Conservation (phyloP, 2,113 vertebrate species). For the Thamnophis sirtalis region DNA sequence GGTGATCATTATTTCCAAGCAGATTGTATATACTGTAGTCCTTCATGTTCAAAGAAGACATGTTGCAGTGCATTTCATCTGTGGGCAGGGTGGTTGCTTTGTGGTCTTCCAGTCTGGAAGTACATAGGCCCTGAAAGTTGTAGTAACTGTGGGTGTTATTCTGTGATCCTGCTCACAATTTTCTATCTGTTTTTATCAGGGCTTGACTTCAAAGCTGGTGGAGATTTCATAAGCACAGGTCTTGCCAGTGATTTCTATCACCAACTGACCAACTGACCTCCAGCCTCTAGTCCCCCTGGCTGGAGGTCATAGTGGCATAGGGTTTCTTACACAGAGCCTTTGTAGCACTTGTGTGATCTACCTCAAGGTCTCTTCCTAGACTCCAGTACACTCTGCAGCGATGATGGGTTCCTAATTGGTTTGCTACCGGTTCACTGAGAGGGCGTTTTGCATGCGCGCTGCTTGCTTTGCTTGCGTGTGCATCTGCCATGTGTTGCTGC, state of each 20-base stretch:
- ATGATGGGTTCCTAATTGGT: too few species aligned
- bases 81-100: not conserved
- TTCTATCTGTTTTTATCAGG: not conserved
- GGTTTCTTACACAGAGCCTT: not conserved
- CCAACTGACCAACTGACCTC: too few species aligned
- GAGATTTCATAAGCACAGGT: not conserved
- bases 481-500: too few species aligned
- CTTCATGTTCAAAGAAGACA: not conserved
- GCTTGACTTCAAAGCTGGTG: not conserved
- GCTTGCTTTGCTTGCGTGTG: too few species aligned
- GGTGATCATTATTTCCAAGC: constrained; percentile 18
- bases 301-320: not conserved
- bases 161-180: not conserved
- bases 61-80: not conserved
- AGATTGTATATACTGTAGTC: not conserved
- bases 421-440: too few species aligned
- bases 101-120: not conserved
- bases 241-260: not conserved
- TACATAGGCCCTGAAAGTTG: not conserved
- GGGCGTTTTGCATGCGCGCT: too few species aligned
- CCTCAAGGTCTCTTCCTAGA: not conserved
- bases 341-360: not conserved
- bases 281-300: not conserved
- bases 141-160: not conserved
- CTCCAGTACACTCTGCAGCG: not conserved